Evolutionary conservation across 2,888 invertebrate genomes (phyloP), one percentile per base, ranked within the genome.

Genomic region (Cheilosia soror): DNA sequence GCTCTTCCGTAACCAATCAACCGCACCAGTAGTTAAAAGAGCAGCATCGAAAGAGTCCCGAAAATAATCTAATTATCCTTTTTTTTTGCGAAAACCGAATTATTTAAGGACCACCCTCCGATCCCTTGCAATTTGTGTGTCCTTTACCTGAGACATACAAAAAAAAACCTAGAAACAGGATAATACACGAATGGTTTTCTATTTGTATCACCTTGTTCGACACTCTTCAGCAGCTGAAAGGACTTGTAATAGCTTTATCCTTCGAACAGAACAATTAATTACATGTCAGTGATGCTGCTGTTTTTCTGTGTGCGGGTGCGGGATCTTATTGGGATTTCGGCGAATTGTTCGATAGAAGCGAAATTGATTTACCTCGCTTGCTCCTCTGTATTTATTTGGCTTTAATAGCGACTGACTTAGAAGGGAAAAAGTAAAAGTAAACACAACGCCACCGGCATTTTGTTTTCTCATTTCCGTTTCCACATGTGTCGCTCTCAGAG

Each of bases 381-480:
- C 47, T 20, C 20, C 9, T 9, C 31, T 69, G 62, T 33, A 37
- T 44, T 31, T 72, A 49, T 72, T 65, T 57, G 62, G 68, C 40
- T 40, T 55, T 60, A 42, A 62, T 60, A 42, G 15, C 31, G 15
- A 49, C 33, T 37, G 33, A 29, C 42, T 47, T 27, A 33, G 40
- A 53, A 72, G 29, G 42, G 49, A 51, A 51, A 82, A 83, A 84
- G 79, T 73, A 84, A 80, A 84, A 84, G 84, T 84, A 80, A 84
- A 84, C 84, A 84, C 29, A 84, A 60, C 80, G 49, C 75, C 20
- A 66, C 84, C 84, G 84, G 84, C 79, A 75, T 72, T 79, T 79
- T 69, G 69, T 75, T 63, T 83, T 73, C 55, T 73, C 72, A 60
- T 71, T 60, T 81, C 76, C 65, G 51, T 53, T 29, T 2, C 33